Base-by-base conservation (phyloP, 2,888 invertebrate species). In the Gisinianus flammeolus region DNA sequence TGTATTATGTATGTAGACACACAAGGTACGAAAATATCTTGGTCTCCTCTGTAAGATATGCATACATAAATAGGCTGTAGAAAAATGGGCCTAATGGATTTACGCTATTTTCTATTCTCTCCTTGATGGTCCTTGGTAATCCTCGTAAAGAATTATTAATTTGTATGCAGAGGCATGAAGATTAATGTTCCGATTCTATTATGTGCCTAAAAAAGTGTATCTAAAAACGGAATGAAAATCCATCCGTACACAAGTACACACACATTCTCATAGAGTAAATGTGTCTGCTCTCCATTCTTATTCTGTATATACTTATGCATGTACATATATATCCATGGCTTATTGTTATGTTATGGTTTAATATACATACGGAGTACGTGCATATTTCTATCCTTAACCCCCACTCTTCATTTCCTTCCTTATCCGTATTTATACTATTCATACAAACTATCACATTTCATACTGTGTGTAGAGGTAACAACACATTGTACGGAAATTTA, bases 71-170 rank as follows among this genome's bases (percentile, higher is more conserved):
- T 16, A 62, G 62, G 26, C 24, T 22, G 28, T 16, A 54, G 54
- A 54, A 19, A 54, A 54, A 12, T 24, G 58, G n/a, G 58, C 8
- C 58, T 28, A 62, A 62, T 62, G 22, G 12, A 26, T 62, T 24
- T 6, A 62, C 62, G 16, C 12, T 1, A 28, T 26, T 26, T 58
- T 16, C 44, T n/a, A 30, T 68, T 33, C 31, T 66, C 66, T 66
- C 66, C 68, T 68, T 44, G 68, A 70, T 70, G 30, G 33, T 62
- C 73, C 73, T 58, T 52, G 54, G 58, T 73, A 73, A 73, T 73
- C 33, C 73, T 73, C 73, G 73, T 73, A 30, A 73, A 73, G 73
- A 73, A 73, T 62, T 73, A 73, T 73, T 73, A 73, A 73, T 73
- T 73, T 58, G 73, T 73, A 73, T 73, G 73, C 73, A 33, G 31